phyloP scores from a whole-genome alignment of 2,113 vertebrate genomes.

The Paradisaea rubra region DNA sequence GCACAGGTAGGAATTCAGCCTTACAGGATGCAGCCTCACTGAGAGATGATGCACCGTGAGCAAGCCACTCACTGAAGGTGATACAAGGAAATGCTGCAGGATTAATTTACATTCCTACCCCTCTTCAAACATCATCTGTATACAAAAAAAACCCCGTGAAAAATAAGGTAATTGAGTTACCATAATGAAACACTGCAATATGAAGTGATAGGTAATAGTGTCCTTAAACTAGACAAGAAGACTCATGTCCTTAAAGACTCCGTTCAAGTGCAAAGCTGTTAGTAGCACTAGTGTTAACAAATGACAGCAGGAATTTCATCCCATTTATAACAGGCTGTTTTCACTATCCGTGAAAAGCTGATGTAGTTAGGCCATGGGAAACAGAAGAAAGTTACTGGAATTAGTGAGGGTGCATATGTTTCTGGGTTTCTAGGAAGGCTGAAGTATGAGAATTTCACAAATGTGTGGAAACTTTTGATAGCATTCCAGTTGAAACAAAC shows the following conservation, averaged over 20 bases:
- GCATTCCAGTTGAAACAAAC: conserved; percentile 50
- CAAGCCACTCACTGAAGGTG: neutral
- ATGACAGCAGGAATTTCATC: neutral
- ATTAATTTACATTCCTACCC: neutral
- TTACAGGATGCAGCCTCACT: neutral
- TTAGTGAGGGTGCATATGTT: neutral
- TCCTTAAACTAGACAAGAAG: neutral
- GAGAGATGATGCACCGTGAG: neutral
- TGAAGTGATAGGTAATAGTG: neutral
- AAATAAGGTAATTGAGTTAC: neutral
- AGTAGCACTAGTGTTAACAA: neutral
- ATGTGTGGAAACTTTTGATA: conserved; percentile 53
- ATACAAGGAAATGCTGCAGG: neutral
- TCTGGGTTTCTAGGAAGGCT: conserved; percentile 57
- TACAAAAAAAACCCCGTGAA: neutral
- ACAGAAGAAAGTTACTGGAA: conserved; percentile 3
- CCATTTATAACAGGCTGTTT: neutral
- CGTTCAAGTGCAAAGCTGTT: neutral
- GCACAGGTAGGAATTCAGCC: neutral
- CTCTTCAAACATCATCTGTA: neutral
- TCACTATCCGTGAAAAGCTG: neutral
- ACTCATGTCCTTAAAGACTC: neutral
- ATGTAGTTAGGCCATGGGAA: neutral
- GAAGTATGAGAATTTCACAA: conserved; percentile 30
- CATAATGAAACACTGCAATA: neutral